phyloP scores from a whole-genome alignment of 2,113 vertebrate genomes.

The Pontoporia blainvillei region DNA sequence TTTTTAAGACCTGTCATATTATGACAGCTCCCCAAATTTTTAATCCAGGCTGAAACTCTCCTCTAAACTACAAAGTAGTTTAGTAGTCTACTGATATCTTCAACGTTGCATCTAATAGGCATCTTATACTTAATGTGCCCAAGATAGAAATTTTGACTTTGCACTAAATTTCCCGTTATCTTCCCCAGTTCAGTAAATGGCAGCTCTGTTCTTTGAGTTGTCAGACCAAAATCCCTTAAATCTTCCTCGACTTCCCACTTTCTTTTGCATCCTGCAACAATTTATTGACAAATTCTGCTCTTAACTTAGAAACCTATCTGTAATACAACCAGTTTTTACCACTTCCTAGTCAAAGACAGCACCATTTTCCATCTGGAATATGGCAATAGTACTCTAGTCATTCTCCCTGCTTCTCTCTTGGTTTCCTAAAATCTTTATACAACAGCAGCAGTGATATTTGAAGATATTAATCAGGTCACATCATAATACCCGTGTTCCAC shows the following conservation, averaged over 20 bases:
- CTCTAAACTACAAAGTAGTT: background rate
- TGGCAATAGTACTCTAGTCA: background rate
- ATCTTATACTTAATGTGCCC: background rate
- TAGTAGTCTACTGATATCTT: background rate
- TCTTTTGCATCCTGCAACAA: background rate
- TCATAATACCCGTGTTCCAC: background rate
- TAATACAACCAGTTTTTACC: background rate
- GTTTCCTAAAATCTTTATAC: background rate
- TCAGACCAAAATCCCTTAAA: background rate
- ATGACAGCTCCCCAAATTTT: background rate
- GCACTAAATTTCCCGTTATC: background rate
- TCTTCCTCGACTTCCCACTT: background rate
- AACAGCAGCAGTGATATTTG: background rate
- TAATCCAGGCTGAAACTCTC: background rate
- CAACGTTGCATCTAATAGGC: background rate
- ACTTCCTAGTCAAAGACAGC: background rate
- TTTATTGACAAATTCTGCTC: background rate
- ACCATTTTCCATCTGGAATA: background rate
- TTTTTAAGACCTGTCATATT: background rate
- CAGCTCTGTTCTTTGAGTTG: background rate
- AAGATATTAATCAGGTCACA: background rate
- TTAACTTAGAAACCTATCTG: background rate
- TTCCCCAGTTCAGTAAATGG: background rate
- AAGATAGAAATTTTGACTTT: background rate
- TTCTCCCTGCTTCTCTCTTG: background rate